Percentiles rank a stretch among this genome's conserved stretches.
phyloP scores from a whole-genome alignment of 2,113 vertebrate species.

The Callorhinus ursinus region DNA sequence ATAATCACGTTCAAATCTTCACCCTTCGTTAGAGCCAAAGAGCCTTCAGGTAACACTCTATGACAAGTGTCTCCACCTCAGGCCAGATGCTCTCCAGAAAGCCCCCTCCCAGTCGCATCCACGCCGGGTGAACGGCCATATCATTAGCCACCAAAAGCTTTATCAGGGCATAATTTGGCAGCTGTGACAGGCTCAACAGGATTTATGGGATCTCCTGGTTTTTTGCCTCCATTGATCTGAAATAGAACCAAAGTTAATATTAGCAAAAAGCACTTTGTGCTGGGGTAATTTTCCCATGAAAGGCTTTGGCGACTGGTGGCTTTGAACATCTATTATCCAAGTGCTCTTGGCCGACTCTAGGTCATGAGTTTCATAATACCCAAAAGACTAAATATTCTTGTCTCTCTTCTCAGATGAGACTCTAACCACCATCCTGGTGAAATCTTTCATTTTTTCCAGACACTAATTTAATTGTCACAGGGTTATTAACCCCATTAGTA shows the following conservation, averaged over 20 bases:
- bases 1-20: constrained; percentile 6
- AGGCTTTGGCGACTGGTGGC: neutral
- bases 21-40: constrained; percentile 21
- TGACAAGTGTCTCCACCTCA: neutral
- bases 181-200: constrained; percentile 42
- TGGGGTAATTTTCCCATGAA: constrained; percentile 23
- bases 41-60: neutral
- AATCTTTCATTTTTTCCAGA: neutral
- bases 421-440: neutral
- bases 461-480: neutral
- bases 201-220: constrained; percentile 76
- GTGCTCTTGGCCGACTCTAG: neutral
- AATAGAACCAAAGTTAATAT: constrained; percentile 79
- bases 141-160: constrained; percentile 66
- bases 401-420: neutral
- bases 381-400: neutral
- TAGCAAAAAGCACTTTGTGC: constrained; percentile 52
- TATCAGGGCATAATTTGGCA: constrained; percentile 63
- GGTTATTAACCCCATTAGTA: neutral
- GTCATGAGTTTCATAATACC: neutral
- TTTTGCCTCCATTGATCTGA: constrained; percentile 74
- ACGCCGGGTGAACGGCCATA: neutral
- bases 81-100: neutral
- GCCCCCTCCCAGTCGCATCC: neutral
- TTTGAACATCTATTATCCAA: neutral